A percentile compares a stretch with the other conserved stretches of the same genome.
These are phyloP conservation scores for Apteryx mantelli DNA, from an alignment of 2,113 vertebrate species.

Conservation along the genomic window DNA sequence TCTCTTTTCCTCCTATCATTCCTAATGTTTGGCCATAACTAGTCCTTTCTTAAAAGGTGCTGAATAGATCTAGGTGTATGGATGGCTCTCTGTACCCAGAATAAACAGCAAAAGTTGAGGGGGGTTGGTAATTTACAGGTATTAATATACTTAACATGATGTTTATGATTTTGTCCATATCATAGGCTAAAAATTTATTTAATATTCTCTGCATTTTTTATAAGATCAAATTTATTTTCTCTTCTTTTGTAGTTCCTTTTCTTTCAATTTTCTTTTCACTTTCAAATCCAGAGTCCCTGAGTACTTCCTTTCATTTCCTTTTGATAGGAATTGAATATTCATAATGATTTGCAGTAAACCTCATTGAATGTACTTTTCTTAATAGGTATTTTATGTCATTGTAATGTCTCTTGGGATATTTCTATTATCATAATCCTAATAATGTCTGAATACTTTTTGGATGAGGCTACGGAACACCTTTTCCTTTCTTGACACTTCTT, in stretches of 20 bases:
- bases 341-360: neutral
- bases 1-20: neutral
- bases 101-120: neutral
- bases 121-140: neutral
- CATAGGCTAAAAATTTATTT: neutral
- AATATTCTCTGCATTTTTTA: neutral
- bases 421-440: neutral
- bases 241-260: neutral
- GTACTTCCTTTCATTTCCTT: neutral
- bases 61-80: neutral
- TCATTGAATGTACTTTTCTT: neutral
- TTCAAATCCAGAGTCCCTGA: neutral
- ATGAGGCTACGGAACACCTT: neutral
- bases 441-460: neutral
- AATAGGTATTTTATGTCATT: neutral
- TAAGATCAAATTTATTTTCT: neutral
- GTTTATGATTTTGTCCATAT: neutral
- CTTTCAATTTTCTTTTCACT: constrained; percentile 7
- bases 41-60: neutral
- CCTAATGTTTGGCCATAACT: neutral
- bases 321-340: constrained; percentile 39
- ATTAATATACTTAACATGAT: neutral
- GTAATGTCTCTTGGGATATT: neutral
- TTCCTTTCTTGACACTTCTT: neutral
- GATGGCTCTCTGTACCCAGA: neutral